Percentiles rank a stretch among this genome's conserved stretches.
Evolutionary conservation across 2,888 invertebrate genomes (phyloP).

Genomic region (Exephanes ischioxanthus): DNA sequence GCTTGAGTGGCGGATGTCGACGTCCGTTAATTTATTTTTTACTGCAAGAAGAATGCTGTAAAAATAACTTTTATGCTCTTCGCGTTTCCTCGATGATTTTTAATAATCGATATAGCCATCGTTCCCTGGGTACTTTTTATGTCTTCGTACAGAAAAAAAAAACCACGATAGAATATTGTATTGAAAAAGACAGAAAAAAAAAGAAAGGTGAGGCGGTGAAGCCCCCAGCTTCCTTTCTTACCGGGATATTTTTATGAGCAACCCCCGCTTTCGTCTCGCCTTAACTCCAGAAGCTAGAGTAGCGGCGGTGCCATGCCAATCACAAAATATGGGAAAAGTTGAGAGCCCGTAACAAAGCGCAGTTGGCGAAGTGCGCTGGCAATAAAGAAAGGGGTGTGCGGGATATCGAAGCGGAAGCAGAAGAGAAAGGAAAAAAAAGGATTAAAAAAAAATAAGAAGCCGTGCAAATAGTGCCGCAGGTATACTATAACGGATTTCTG

Average conservation of each 20-base stretch:
- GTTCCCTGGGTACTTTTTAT: constrained; percentile 24
- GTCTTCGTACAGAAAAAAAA: constrained; percentile 7
- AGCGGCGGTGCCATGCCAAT: constrained; percentile 65
- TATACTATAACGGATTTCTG: background rate
- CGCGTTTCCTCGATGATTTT: constrained; percentile 16
- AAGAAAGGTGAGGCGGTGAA: constrained; percentile 27
- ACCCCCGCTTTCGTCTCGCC: constrained; percentile 13
- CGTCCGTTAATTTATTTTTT: constrained; percentile 27
- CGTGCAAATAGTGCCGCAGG: constrained; percentile 33
- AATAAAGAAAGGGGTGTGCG: constrained; percentile 56
- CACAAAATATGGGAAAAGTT: constrained; percentile 74
- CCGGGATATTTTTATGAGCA: constrained; percentile 50
- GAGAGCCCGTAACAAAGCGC: constrained; percentile 72
- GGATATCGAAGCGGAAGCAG: constrained; percentile 19
- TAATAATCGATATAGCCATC: constrained; percentile 50
- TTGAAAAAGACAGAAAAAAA: constrained; percentile 18
- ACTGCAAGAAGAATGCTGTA: background rate
- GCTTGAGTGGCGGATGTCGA: background rate
- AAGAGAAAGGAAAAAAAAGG: constrained; percentile 5
- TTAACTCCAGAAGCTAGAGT: constrained; percentile 10
- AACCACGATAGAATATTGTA: constrained; percentile 11
- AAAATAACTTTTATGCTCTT: constrained; percentile 28
- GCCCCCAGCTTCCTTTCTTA: constrained; percentile 14
- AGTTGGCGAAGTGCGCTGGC: constrained; percentile 71
- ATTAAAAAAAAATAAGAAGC: background rate